phyloP scores from a whole-genome alignment of 2,797 vertebrate genomes.

The Arremon brunneinucha region DNA sequence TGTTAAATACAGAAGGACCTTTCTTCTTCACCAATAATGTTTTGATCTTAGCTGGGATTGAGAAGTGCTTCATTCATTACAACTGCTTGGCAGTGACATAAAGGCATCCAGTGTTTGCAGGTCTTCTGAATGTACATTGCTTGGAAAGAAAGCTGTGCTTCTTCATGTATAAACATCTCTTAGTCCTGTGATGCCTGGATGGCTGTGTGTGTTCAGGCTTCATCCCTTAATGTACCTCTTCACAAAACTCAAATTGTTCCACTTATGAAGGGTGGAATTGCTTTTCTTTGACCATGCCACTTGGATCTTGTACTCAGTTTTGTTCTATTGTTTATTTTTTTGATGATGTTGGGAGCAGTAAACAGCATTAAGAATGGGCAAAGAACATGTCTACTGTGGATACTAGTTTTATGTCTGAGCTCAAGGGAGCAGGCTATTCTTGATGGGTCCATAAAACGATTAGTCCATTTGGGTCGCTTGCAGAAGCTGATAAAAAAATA shows the following conservation, averaged over 20 bases:
- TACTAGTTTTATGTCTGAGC: not conserved
- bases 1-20: constrained; percentile 49
- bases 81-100: constrained; percentile 34
- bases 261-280: not conserved
- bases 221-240: not conserved
- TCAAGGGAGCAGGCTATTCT: not conserved
- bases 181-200: not conserved
- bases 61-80: constrained; percentile 30
- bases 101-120: constrained; percentile 44
- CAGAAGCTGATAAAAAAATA: not conserved
- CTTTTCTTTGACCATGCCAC: not conserved
- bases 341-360: not conserved
- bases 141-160: constrained; percentile 14
- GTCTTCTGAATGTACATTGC: constrained; percentile 6
- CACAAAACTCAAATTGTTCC: not conserved
- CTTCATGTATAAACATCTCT: constrained; percentile 28
- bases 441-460: not conserved
- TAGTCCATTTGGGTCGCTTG: not conserved
- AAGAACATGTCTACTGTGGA: not conserved
- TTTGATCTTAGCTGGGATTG: constrained; percentile 37
- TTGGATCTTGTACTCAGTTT: not conserved
- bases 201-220: not conserved
- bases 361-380: not conserved
- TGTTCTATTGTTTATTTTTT: not conserved
- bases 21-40: constrained; percentile 37